phyloP scores from a whole-genome alignment of 1,140 invertebrate species.

The Heliothis virescens region DNA sequence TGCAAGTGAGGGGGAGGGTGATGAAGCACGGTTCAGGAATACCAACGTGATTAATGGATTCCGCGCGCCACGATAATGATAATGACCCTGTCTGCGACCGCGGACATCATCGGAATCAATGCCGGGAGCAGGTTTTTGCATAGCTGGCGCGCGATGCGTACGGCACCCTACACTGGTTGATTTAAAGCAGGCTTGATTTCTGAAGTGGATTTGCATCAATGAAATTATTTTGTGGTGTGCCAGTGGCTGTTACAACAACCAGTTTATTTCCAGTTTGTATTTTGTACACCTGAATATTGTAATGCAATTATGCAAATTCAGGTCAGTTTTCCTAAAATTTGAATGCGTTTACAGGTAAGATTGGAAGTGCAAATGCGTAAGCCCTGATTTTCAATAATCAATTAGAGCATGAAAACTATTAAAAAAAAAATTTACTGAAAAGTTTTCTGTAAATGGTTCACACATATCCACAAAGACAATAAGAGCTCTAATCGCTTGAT shows the following conservation, averaged over 20 bases:
- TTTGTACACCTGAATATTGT: constrained; percentile 18
- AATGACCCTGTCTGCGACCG: constrained; percentile 71
- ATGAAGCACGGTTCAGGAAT: constrained; percentile 71
- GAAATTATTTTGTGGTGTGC: constrained; percentile 13
- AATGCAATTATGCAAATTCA: constrained; percentile 1
- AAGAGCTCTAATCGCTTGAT: constrained; percentile 50
- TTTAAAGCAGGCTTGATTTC: constrained; percentile 44
- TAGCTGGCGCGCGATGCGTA: constrained; percentile 45
- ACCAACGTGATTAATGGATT: constrained; percentile 84
- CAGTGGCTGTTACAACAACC: not conserved
- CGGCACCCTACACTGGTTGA: constrained; percentile 19
- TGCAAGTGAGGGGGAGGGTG: constrained; percentile 52
- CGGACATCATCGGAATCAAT: constrained; percentile 68
- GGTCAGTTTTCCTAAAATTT: not conserved
- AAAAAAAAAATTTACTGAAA: not conserved
- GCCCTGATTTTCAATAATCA: not conserved
- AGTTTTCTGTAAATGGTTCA: constrained; percentile 33
- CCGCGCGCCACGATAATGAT: constrained; percentile 78
- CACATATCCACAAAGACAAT: constrained; percentile 44
- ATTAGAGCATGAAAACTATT: not conserved
- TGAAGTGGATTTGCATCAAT: constrained; percentile 39
- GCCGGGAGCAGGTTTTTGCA: constrained; percentile 56
- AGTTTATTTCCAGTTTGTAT: constrained; percentile 1
- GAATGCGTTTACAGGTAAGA: not conserved
- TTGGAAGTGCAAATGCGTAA: not conserved